Base-by-base conservation (phyloP, 2,113 vertebrate species). In the Formicarius rufipectus region DNA sequence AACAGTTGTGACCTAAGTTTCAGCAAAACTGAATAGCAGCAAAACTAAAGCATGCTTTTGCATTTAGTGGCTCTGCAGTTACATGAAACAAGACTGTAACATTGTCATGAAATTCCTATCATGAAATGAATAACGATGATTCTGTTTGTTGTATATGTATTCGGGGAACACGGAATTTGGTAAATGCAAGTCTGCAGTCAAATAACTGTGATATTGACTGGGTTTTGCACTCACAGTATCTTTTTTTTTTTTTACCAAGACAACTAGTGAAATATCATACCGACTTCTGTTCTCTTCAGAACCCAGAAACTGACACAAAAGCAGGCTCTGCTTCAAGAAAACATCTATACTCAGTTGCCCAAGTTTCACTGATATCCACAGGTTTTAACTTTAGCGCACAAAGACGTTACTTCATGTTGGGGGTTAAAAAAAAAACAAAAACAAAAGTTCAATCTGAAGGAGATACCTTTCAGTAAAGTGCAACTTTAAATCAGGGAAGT, bases 201-300 rank as follows among this genome's bases (percentile, higher is more conserved):
- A 37, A 31, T 69, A 76, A 74, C 11, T 21, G 21, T 45, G 31
- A 22, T 12, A 37, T 9, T 95, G 25, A 40, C 10, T n/a, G 31
- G 15, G 37, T 62, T 52, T n/a, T 81, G 4, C 10, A 45, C 15
- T 82, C 0, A 0, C 6, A 73, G 39, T 40, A 76, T 44, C 7
- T 7, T 55, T 67, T 74, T 59, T 75, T 58, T 67, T 74, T 59
- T 75, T 45, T 40, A 31, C 7, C 66, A 66, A 55, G 37, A 66
- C 15, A n/a, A 50, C 27, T 35, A 39, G 19, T 50, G 14, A 80
- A 71, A 53, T 69, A 50, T 14, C 3, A 0, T 21, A 37, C 11
- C 23, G 28, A 59, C 27, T 77, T 77, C 19, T 50, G 15, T 19
- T 66, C 12, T 39, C 14, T 37, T 78, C 33, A 80, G 64, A 78